Evolutionary conservation across 2,888 invertebrate genomes (phyloP), one percentile per base, ranked within the genome.

Genomic region (Tenthredo distinguenda): DNA sequence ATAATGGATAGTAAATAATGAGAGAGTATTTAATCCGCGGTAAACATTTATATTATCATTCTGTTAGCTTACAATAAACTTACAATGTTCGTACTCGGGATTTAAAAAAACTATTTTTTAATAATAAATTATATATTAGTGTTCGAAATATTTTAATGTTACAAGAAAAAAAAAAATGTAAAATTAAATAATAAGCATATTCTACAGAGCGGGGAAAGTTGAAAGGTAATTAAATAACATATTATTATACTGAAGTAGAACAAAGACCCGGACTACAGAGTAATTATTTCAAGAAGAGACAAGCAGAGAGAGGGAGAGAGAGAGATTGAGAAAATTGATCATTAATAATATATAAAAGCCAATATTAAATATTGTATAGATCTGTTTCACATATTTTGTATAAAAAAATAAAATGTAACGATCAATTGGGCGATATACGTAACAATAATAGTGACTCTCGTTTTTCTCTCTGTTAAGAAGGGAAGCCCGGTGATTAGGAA

Each of bases 401-500:
- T 81, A 81, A n/a, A 81, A 81, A 81, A 81, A 81, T 62, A n/a
- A 62, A 62, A 40, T 40, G 43, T 40, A 43, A 43, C 40, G 72
- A n/a, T 77, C 34, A 50, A 55, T 76, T 7, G 6, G 50, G 47
- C 50, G 21, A 21, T 74, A 43, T 40, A 74, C 31, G 10, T 77
- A 31, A 55, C 26, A 34, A 55, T 55, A 50, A 50, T n/a, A 31
- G 34, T 77, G 55, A 21, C 77, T 50, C 50, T 55, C n/a, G n/a
- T 37, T n/a, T 0, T 37, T 58, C 26, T 81, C 40, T 58, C 58
- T 62, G 62, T 40, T 62, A n/a, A 55, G n/a, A 81, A 34, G 81
- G 81, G 81, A 81, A 81, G 81, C 81, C 62, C 62, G 81, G 81
- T 81, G 81, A 81, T 81, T 81, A 81, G 81, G 81, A 62, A 81